These are phyloP conservation scores for Pomacea canaliculata DNA, from an alignment of 2,888 invertebrate genomes.

Conservation along the genomic window DNA sequence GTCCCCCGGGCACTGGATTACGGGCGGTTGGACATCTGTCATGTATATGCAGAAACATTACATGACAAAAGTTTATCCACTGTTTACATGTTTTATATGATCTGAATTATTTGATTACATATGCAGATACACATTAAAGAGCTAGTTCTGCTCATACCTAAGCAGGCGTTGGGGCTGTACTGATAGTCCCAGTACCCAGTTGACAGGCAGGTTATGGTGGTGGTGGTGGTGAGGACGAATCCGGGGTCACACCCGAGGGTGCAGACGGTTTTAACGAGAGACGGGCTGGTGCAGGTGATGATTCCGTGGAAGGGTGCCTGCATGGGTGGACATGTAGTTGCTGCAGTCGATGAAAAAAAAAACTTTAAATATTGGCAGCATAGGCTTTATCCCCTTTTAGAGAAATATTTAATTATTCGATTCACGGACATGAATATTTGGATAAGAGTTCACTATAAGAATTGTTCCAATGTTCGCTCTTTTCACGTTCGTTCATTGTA, in stretches of 20 bases:
- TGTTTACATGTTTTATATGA: too few species aligned
- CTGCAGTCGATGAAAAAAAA: conserved; percentile 23
- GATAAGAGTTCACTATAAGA: too few species aligned
- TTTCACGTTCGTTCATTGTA: too few species aligned
- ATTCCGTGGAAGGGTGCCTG: conserved; percentile 34
- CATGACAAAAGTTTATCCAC: too few species aligned
- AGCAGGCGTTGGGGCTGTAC: conserved; percentile 44
- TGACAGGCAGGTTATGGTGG: conserved; percentile 40
- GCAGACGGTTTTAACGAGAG: conserved; percentile 38
- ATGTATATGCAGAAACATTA: too few species aligned
- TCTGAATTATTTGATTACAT: too few species aligned
- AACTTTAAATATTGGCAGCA: too few species aligned
- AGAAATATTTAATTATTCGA: too few species aligned
- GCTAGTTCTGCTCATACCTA: conserved; percentile 32
- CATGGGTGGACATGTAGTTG: conserved; percentile 37
- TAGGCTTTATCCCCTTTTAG: too few species aligned
- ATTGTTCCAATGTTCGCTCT: too few species aligned
- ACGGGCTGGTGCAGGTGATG: conserved; percentile 35
- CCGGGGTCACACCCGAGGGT: conserved; percentile 47
- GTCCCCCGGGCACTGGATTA: conserved; percentile 42
- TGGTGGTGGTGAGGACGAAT: conserved; percentile 36
- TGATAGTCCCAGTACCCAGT: conserved; percentile 51
- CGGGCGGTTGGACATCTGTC: conserved; percentile 47
- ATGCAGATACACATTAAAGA: too few species aligned
- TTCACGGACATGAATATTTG: too few species aligned